phyloP scores from a whole-genome alignment of 2,888 invertebrate species.

The Leptodirus hochenwartii region DNA sequence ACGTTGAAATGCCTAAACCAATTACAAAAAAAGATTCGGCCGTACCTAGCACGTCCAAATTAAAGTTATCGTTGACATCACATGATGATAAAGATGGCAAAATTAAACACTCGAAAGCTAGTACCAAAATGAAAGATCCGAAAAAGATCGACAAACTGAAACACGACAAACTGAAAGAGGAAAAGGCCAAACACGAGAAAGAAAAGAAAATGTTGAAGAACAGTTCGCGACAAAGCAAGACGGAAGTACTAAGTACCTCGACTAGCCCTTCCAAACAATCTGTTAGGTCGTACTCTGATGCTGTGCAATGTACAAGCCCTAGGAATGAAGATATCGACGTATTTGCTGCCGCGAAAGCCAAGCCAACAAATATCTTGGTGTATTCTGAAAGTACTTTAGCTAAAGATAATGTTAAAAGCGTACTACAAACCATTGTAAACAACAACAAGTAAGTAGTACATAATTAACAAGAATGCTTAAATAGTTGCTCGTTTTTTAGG shows the following conservation, averaged over 20 bases:
- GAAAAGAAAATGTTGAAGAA: constrained; percentile 4
- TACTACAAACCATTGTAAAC: constrained; percentile 48
- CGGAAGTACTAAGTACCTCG: not conserved
- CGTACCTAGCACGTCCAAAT: too few relatives aligned
- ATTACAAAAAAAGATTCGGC: too few relatives aligned
- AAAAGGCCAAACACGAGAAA: constrained; percentile 5
- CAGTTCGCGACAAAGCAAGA: not conserved
- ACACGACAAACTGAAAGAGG: constrained; percentile 9
- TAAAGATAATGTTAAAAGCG: constrained; percentile 53
- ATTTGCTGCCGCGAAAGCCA: constrained; percentile 20
- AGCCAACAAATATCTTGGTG: constrained; percentile 66
- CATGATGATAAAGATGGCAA: too few relatives aligned
- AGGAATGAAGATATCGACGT: not conserved
- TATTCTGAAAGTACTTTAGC: constrained; percentile 62
- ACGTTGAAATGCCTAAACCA: too few relatives aligned
- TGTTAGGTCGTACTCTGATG: not conserved
- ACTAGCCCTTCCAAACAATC: not conserved
- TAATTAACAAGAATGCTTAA: not conserved
- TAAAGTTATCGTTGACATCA: too few relatives aligned
- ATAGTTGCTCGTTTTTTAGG: constrained; percentile 22
- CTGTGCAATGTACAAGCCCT: not conserved
- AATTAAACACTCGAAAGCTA: too few relatives aligned
- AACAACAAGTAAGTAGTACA: constrained; percentile 40
- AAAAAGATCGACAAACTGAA: constrained; percentile 9
- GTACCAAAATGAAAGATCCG: constrained; percentile 6